These are phyloP conservation scores for Drosophila melanica DNA, from an alignment of 1,140 invertebrate species.

Conservation along the genomic window DNA sequence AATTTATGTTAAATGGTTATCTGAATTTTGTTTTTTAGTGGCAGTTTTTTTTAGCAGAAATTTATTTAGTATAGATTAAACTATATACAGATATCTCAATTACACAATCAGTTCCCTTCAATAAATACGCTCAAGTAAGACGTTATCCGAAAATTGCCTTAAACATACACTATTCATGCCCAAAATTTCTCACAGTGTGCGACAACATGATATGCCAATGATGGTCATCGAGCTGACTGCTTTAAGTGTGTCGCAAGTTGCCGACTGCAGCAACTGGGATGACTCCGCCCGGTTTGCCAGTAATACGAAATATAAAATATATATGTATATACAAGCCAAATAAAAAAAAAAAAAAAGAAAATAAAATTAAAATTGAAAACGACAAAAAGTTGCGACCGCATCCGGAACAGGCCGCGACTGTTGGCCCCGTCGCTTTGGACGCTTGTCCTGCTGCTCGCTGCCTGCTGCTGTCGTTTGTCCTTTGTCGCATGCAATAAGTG, in stretches of 20 bases:
- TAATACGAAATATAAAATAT: conserved; percentile 10
- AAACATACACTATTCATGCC: background rate
- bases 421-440: conserved; percentile 24
- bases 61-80: too few relatives aligned
- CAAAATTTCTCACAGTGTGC: conserved; percentile 23
- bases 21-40: too few relatives aligned
- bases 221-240: conserved; percentile 75
- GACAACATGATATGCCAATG: conserved; percentile 70
- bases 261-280: conserved; percentile 11
- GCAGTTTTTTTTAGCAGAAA: too few relatives aligned
- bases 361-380: conserved; percentile 76
- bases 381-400: conserved; percentile 78
- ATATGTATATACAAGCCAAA: conserved; percentile 2
- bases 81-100: too few relatives aligned
- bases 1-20: too few relatives aligned
- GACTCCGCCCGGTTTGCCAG: conserved; percentile 18
- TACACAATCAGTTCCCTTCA: too few relatives aligned
- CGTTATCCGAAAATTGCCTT: background rate
- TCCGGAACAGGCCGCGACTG: conserved; percentile 67
- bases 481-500: conserved; percentile 80
- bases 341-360: conserved; percentile 12
- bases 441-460: conserved; percentile 1
- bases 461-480: conserved; percentile 71
- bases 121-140: background rate
- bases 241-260: conserved; percentile 63